Base-by-base conservation (phyloP, 2,113 vertebrate genomes). In the Balaenoptera acutorostrata region DNA sequence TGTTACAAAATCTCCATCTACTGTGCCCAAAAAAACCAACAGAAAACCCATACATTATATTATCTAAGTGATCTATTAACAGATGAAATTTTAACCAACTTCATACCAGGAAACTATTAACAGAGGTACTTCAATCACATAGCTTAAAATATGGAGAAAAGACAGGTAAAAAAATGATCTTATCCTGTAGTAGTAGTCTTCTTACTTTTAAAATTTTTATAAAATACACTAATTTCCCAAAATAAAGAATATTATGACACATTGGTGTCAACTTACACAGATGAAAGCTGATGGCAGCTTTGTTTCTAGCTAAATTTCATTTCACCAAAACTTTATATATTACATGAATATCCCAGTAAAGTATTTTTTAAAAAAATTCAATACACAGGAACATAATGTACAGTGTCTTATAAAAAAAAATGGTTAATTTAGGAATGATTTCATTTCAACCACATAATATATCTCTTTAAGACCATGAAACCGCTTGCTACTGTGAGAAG, bases 181-280 rank as follows among this genome's bases (percentile, higher is more conserved):
- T 97, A 97, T 97, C 95, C 88, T 97, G 98, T 97, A 98, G 98
- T 98, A 98, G 98, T 98, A 97, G 98, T 98, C 98, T 96, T 97
- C 98, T 98, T 94, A 95, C 84, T 90, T 97, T 98, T 89, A 93
- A 98, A 97, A 96, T 96, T 98, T 98, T 97, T 98, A 98, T 98
- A 98, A 98, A 98, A 98, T 98, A 98, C 97, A 97, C 95, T 90
- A 97, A 98, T 98, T 98, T 97, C 95, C 90, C 96, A 97, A 98
- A 98, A 98, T 98, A 98, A 98, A 98, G 97, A 98, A 98, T 98
- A 98, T 98, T 89, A 98, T 97, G 97, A 98, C 98, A 98, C 97
- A 97, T 83, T 97, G 93, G 97, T 98, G 98, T 96, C 97, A 97
- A 96, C 95, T 97, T 97, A 97, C 95, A 92, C 95, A 85, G 81